phyloP scores from a whole-genome alignment of 2,113 vertebrate species.

The Tiliqua scincoides region DNA sequence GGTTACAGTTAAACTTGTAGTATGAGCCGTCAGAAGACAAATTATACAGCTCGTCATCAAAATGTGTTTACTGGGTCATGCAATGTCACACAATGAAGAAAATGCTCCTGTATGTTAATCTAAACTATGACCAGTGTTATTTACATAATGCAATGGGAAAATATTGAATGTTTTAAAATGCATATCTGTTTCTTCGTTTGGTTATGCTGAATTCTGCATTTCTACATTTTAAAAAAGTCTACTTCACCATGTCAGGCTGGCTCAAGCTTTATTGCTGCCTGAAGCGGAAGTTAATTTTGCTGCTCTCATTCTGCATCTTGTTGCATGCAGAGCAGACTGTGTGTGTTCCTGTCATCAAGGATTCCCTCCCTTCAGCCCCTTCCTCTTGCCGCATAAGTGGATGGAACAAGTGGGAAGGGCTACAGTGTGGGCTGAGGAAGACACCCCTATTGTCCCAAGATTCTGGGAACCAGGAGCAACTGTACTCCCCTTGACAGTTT shows the following conservation, averaged over 20 bases:
- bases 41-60: conserved; percentile 17
- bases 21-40: conserved; percentile 22
- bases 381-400: not conserved
- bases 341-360: too few species aligned
- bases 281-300: not conserved
- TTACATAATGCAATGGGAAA: conserved; percentile 4
- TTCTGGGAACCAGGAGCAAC: not conserved
- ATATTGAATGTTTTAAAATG: not conserved
- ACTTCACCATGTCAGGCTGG: not conserved
- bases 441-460: not conserved
- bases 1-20: conserved; percentile 30
- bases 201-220: not conserved
- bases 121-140: accelerated
- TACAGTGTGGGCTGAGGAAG: not conserved
- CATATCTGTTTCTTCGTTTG: not conserved
- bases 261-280: not conserved
- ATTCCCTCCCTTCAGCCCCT: not conserved
- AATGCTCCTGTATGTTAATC: too few species aligned
- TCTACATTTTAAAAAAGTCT: not conserved
- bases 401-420: not conserved
- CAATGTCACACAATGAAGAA: conserved; percentile 16
- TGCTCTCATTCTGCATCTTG: not conserved
- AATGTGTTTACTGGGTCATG: conserved; percentile 43
- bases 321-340: not conserved
- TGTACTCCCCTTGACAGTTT: not conserved